phyloP scores from a whole-genome alignment of 2,113 vertebrate genomes.

The Grantiella picta region DNA sequence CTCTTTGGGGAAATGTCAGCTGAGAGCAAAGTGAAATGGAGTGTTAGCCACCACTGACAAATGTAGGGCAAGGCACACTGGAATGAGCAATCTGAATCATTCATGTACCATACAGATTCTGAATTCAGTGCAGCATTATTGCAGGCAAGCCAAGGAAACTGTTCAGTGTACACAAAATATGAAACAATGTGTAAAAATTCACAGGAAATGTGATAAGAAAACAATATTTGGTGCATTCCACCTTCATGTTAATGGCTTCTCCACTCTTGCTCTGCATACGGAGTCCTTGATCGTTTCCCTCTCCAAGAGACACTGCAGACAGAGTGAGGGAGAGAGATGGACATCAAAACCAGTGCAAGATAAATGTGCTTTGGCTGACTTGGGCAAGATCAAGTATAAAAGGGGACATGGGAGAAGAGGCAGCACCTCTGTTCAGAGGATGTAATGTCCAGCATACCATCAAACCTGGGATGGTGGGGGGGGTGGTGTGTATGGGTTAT shows the following conservation, averaged over 20 bases:
- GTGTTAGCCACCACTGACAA: neutral
- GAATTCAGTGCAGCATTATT: neutral
- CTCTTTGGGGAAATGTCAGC: neutral
- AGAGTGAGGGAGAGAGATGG: neutral
- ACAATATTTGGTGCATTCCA: neutral
- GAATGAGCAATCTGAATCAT: neutral
- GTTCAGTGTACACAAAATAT: neutral
- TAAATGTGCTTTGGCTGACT: neutral
- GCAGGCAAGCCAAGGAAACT: neutral
- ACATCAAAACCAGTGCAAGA: neutral
- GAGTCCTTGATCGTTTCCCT: neutral
- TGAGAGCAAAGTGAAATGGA: neutral
- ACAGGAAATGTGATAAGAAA: neutral
- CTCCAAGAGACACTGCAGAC: neutral
- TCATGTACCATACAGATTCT: neutral
- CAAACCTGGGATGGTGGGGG: accelerated
- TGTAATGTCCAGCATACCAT: neutral
- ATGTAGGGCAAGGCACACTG: neutral
- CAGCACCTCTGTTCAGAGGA: neutral
- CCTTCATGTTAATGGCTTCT: neutral
- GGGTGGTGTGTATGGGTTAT: neutral
- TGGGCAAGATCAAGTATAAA: neutral
- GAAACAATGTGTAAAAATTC: neutral
- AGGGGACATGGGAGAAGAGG: neutral
- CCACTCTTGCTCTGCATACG: neutral